These are phyloP conservation scores for Himalopsyche kuldschensis DNA, from an alignment of 2,888 invertebrate species.

Conservation along the genomic window DNA sequence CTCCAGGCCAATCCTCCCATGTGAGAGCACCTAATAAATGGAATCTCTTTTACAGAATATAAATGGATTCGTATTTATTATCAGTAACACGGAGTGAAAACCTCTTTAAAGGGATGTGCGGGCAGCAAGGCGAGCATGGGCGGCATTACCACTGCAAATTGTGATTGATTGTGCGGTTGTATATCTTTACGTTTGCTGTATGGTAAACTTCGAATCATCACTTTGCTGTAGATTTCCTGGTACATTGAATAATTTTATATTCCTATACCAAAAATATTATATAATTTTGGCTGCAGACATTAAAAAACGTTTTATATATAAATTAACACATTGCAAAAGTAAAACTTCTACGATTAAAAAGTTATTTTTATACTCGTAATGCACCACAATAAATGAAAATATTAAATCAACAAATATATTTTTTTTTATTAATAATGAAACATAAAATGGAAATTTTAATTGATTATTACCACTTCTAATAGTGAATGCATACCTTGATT, in stretches of 20 bases:
- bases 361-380: no score
- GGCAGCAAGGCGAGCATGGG: neutral
- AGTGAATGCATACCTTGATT: no score
- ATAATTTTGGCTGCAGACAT: no score
- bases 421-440: no score
- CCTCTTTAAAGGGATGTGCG: neutral
- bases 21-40: slow-evolving; percentile 3
- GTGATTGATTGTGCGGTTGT: neutral
- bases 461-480: no score
- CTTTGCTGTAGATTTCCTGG: neutral
- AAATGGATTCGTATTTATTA: slow-evolving; percentile 20
- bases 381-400: no score
- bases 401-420: no score
- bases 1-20: neutral
- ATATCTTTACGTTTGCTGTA: neutral
- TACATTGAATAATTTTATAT: neutral
- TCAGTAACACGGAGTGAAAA: neutral
- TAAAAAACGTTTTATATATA: no score
- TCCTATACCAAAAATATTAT: no score
- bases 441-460: no score
- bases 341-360: no score
- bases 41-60: slow-evolving; percentile 9
- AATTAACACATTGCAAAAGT: no score
- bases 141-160: neutral
- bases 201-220: neutral